Base-by-base conservation (phyloP, 53 echinoderm and acorn worm genomes). In the Stichopus horrens region DNA sequence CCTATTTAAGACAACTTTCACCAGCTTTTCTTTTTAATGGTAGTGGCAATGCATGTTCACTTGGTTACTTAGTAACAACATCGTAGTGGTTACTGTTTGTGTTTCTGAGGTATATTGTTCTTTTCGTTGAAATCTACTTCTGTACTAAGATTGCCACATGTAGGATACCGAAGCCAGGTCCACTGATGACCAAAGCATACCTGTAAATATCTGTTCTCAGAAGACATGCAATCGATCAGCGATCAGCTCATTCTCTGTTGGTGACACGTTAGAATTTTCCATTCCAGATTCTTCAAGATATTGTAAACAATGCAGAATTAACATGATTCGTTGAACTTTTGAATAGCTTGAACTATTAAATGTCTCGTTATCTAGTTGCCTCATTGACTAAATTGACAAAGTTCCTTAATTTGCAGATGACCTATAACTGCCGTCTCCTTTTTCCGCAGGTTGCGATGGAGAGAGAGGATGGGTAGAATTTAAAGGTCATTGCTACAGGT, bases 141-240 rank as follows among this genome's bases (percentile, higher is more conserved):
- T 55, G 14, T 57, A 79, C 18, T 55, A 5, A 79, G 79, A 79
- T 79, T 79, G 55, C 11, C 79, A 79, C 79, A 79, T 79, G 79
- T 56, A 55, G 55, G 55, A 54, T 79, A 79, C 6, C 79, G 79
- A 55, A 79, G 79, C 79, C 79, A 79, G 11, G 18, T 79, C 79
- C 79, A 79, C 55, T 52, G n/a, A 4, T 57, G 55, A 55, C 79
- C 57, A 55, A 55, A 4, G 79, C 79, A 54, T 54, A 79, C 55
- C 54, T 79, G 57, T 79, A 79, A n/a, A 79, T 79, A 18, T 67
- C 67, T 11, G 67, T 67, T 67, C 5, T 5, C 67, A 67, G 67
- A 67, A 5, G 67, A 67, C 5, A 13, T 0, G 67, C 67, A 67
- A 8, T n/a, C n/a, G n/a, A n/a, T n/a, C 67, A 67, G 67, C 67